Base-by-base conservation (phyloP, 2,888 invertebrate genomes). In the Agonopterix arenella region DNA sequence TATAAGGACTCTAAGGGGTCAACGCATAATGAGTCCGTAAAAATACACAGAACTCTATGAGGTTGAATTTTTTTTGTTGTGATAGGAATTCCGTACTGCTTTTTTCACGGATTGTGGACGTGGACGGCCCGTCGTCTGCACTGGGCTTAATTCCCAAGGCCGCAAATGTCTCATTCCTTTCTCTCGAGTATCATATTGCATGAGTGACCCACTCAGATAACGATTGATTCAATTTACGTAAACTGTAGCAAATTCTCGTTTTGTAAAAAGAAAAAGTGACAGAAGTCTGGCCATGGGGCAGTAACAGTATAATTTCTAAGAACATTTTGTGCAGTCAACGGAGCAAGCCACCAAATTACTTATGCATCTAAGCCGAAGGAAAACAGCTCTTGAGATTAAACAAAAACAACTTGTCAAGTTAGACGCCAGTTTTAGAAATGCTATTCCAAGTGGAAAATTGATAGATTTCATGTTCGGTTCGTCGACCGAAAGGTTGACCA, bases 361-460 rank as follows among this genome's bases (percentile, higher is more conserved):
- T 2, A 36, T 40, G 47, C 45, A 28, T 45, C n/a, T n/a, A 0
- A 47, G 42, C 38, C 44, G 48, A 50, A 45, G 45, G 45, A 52
- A 56, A 57, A 47, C 37, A 46, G 52, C 37, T 28, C 43, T 38
- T 13, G 36, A 46, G 40, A 40, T 7, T 11, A 44, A 7, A 13
- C 40, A 66, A 63, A 64, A 28, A 28, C 28, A 28, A 28, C 28
- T 28, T 28, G 5, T 28, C 28, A 7, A 59, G 67, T 66, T 79
- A 81, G 78, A 74, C 28, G 28, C 28, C 7, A 80, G 79, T 81
- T 83, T 82, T 77, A 71, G 73, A 82, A 82, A 81, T 76, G 72
- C 63, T 66, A 68, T 66, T 66, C 64, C 64, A 62, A 75, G 76
- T 84, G 79, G 82, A 84, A 85, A 85, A 84, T 84, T 75, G 76